These are phyloP conservation scores for Dicycla oo DNA, from an alignment of 2,888 invertebrate genomes.

Conservation along the genomic window DNA sequence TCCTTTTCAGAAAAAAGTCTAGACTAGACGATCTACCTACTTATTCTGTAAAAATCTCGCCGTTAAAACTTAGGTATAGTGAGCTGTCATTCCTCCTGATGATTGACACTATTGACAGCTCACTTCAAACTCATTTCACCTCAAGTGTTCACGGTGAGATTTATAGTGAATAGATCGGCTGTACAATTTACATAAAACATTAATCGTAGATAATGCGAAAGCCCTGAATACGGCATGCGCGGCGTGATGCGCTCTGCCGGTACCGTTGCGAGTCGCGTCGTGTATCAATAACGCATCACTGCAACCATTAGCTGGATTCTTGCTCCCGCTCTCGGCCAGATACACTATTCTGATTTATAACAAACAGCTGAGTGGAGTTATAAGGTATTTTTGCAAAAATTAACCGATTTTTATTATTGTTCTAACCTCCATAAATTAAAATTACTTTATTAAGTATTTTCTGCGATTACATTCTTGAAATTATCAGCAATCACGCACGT, in stretches of 20 bases:
- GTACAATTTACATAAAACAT: constrained; percentile 29
- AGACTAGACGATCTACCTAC: neutral
- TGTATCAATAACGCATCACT: constrained; percentile 74
- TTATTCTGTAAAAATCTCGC: too few species aligned
- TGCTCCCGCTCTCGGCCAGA: constrained; percentile 58
- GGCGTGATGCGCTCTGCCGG: constrained; percentile 64
- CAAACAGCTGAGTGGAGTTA: constrained; percentile 44
- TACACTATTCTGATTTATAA: constrained; percentile 65
- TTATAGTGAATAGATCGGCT: neutral
- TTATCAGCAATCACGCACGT: neutral
- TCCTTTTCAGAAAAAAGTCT: neutral
- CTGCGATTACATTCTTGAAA: neutral
- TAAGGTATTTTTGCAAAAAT: neutral
- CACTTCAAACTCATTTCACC: neutral
- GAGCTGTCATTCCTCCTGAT: neutral
- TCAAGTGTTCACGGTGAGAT: neutral
- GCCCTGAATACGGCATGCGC: constrained; percentile 56
- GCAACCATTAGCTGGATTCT: constrained; percentile 68
- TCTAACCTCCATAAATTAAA: neutral
- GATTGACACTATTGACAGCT: neutral
- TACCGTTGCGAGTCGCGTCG: constrained; percentile 67
- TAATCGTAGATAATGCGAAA: constrained; percentile 15
- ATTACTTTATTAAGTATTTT: too few species aligned
- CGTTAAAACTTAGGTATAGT: neutral
- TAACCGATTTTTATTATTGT: too few species aligned